Evolutionary conservation across 2,888 invertebrate genomes (phyloP).

Genomic region (Drosophila kambysellisi): DNA sequence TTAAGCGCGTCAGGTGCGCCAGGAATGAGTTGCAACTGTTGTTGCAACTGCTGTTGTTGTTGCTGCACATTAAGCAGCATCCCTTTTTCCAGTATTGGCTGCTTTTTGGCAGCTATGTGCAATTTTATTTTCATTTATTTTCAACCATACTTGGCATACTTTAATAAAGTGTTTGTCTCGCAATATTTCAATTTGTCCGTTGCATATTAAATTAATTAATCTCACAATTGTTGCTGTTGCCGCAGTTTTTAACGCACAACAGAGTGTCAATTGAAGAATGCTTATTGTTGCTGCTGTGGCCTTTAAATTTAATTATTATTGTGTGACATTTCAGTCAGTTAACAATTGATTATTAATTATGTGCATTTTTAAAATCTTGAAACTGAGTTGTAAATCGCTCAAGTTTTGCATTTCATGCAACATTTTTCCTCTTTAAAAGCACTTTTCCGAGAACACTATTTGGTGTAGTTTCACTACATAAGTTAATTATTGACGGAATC

Average conservation of each 20-base stretch:
- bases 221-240: background rate
- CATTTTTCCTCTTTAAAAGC: background rate
- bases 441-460: background rate
- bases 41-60: background rate
- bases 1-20: conserved; percentile 54
- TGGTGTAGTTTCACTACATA: background rate
- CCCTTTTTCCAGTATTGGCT: conserved; percentile 11
- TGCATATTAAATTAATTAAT: conserved; percentile 32
- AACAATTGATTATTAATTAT: conserved; percentile 7
- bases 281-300: conserved; percentile 5
- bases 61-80: conserved; percentile 2
- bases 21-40: conserved; percentile 15
- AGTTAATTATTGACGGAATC: background rate
- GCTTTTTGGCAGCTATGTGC: conserved; percentile 11
- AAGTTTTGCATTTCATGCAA: background rate
- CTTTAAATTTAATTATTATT: conserved; percentile 27
- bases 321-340: background rate
- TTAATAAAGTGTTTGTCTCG: conserved; percentile 19
- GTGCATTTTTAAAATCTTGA: background rate
- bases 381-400: background rate
- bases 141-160: conserved; percentile 29
- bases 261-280: conserved; percentile 13
- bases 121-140: conserved; percentile 44
- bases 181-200: conserved; percentile 20
- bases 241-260: conserved; percentile 29